Evolutionary conservation across 2,888 invertebrate species (phyloP), one percentile per base, ranked within the genome.

Genomic region (Diachrysia chrysitis): DNA sequence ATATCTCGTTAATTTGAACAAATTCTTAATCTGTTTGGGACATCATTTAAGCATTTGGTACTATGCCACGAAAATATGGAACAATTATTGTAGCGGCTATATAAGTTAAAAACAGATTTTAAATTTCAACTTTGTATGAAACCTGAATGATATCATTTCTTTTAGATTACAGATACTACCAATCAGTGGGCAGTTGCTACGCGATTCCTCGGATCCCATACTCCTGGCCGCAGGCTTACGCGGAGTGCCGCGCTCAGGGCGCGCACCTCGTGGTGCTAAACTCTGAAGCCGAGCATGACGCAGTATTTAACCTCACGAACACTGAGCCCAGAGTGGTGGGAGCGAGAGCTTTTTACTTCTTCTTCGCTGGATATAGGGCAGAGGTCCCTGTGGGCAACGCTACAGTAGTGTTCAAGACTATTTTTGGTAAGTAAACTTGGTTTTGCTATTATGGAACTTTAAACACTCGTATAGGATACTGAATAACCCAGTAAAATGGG

Each of bases 141-240:
- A n/a, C n/a, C n/a, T n/a, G n/a, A n/a, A n/a, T n/a, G n/a, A 16
- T 14, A 37, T 16, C 1, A 14, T 42, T 16, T 59, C 42, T 81
- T 78, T 12, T 79, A 93, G 93, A 73, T 35, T 93, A 92, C 73
- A 58, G 71, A 42, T 89, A 88, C 77, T 78, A 79, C 12, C 63
- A 76, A n/a, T 83, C 82, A 51, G 79, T 86, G 1, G 84, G 88
- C 2, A 91, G 92, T 64, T 93, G 94, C 73, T 94, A 94, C 82
- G 90, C 84, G 57, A 84, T 92, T 0, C 83, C 91, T 0, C 46
- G 21, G 0, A 16, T 76, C 0, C 73, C 88, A 0, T 85, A 71
- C 42, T 82, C 89, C 0, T 94, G 94, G 94, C 88, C 90, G 62
- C 83, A 90, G 63, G 93, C 93, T 0, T 90, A 88, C 51, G 84